Evolutionary conservation across 2,797 vertebrate species (phyloP).

Genomic region (Bufotes viridis): DNA sequence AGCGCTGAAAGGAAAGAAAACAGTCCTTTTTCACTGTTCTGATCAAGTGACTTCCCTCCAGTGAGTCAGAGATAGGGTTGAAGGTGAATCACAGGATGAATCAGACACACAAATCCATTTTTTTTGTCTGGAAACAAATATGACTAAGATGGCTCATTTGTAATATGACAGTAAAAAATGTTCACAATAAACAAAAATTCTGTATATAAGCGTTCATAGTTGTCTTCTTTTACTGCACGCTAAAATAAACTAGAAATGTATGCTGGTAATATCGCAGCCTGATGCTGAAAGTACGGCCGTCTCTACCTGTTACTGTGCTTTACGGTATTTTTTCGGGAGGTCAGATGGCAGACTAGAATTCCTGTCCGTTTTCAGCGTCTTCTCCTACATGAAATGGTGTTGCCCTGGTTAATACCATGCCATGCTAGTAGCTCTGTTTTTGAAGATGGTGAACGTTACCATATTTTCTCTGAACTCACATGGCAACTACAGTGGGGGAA

Average conservation of each 20-base stretch:
- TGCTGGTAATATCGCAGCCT: not conserved
- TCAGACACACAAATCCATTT: slow-evolving; percentile 62
- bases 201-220: not conserved
- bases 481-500: slow-evolving; percentile 58
- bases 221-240: not conserved
- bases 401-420: slow-evolving; percentile 28
- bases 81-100: slow-evolving; percentile 68
- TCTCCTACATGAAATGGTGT: slow-evolving; percentile 16
- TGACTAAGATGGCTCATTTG: slow-evolving; percentile 35
- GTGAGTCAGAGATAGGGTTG: slow-evolving; percentile 73
- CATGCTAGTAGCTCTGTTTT: slow-evolving; percentile 49
- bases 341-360: not conserved
- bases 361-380: not conserved
- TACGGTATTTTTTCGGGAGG: not conserved
- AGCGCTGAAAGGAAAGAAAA: slow-evolving; percentile 70
- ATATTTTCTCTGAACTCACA: slow-evolving; percentile 66
- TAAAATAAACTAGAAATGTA: not conserved
- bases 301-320: not conserved
- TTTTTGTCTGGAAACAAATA: slow-evolving; percentile 59
- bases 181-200: not conserved
- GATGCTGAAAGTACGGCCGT: not conserved
- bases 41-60: slow-evolving; percentile 85
- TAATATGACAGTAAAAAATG: slow-evolving; percentile 26
- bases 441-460: slow-evolving; percentile 63
- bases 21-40: slow-evolving; percentile 72